A percentile compares a stretch with the other conserved stretches of the same genome.
These are phyloP conservation scores for Tromatobia lineatoria DNA, from an alignment of 2,888 invertebrate genomes.

Conservation along the genomic window DNA sequence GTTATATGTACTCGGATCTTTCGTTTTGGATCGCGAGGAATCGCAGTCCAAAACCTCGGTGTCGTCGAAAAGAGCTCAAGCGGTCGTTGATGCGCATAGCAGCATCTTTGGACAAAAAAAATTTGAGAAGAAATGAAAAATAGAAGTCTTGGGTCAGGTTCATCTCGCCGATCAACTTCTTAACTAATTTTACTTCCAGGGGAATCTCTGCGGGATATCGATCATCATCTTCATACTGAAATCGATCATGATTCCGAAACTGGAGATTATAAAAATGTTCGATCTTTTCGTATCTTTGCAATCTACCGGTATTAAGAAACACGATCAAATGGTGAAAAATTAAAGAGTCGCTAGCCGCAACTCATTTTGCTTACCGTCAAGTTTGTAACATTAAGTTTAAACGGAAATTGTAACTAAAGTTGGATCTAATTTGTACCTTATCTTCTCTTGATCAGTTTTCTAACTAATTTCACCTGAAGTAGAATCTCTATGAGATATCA, in stretches of 20 bases:
- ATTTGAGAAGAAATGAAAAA: not conserved
- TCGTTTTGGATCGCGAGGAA: constrained; percentile 43
- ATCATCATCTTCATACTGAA: constrained; percentile 44
- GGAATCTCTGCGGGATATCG: constrained; percentile 6
- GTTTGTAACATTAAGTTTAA: too few relatives aligned
- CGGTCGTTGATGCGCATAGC: constrained; percentile 28
- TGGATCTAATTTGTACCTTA: too few relatives aligned
- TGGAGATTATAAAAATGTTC: too few relatives aligned
- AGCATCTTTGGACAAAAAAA: constrained; percentile 3
- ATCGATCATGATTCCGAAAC: not conserved
- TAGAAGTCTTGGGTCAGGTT: not conserved
- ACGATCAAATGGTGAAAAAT: too few relatives aligned
- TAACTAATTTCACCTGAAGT: too few relatives aligned
- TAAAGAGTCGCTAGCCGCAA: too few relatives aligned
- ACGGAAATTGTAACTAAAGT: too few relatives aligned
- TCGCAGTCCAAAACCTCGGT: constrained; percentile 23
- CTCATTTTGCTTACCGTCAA: too few relatives aligned
- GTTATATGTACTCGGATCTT: constrained; percentile 54
- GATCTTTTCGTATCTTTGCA: too few relatives aligned
- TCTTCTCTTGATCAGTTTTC: too few relatives aligned
- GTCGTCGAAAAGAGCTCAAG: constrained; percentile 10
- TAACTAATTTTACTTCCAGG: constrained; percentile 27
- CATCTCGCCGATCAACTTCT: constrained; percentile 5
- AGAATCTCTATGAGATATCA: too few relatives aligned
- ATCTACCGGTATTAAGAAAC: too few relatives aligned